phyloP scores from a whole-genome alignment of 1,140 invertebrate species.

The Macrotrachela quadricornifera region DNA sequence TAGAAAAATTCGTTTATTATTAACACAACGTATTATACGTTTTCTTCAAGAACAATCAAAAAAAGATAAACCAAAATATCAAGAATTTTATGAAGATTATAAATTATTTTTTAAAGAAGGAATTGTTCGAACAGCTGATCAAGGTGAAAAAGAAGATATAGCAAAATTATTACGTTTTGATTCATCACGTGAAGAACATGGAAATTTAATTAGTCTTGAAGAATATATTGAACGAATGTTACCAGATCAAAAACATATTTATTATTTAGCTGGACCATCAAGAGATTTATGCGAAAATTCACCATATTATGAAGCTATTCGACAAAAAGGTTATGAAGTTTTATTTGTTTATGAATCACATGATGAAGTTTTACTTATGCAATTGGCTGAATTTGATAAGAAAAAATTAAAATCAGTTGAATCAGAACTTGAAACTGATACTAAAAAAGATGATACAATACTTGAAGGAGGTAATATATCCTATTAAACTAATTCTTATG shows the following conservation, averaged over 20 bases:
- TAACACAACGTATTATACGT: slow-evolving; percentile 60
- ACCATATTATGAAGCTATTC: slow-evolving; percentile 72
- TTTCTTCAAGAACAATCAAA: slow-evolving; percentile 62
- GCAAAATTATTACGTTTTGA: slow-evolving; percentile 72
- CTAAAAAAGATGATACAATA: slow-evolving; percentile 6
- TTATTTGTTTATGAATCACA: slow-evolving; percentile 83
- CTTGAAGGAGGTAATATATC: neutral
- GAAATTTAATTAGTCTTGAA: slow-evolving; percentile 51
- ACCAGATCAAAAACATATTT: slow-evolving; percentile 60
- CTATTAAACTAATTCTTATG: no score
- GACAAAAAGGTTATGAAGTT: slow-evolving; percentile 59
- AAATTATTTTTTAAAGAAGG: slow-evolving; percentile 82
- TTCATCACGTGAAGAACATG: slow-evolving; percentile 52
- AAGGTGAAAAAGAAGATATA: slow-evolving; percentile 67
- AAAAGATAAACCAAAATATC: slow-evolving; percentile 59
- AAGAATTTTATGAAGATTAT: slow-evolving; percentile 71
- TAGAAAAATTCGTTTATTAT: slow-evolving; percentile 38
- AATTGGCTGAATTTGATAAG: slow-evolving; percentile 57
- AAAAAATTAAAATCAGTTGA: slow-evolving; percentile 66
- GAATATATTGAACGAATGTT: slow-evolving; percentile 57
- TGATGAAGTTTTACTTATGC: slow-evolving; percentile 78
- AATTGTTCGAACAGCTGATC: slow-evolving; percentile 57
- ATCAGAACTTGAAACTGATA: slow-evolving; percentile 37
- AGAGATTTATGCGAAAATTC: slow-evolving; percentile 69
- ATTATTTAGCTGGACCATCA: slow-evolving; percentile 75